Evolutionary conservation across 2,888 invertebrate species (phyloP).

Genomic region (Asteroscopus sphinx): DNA sequence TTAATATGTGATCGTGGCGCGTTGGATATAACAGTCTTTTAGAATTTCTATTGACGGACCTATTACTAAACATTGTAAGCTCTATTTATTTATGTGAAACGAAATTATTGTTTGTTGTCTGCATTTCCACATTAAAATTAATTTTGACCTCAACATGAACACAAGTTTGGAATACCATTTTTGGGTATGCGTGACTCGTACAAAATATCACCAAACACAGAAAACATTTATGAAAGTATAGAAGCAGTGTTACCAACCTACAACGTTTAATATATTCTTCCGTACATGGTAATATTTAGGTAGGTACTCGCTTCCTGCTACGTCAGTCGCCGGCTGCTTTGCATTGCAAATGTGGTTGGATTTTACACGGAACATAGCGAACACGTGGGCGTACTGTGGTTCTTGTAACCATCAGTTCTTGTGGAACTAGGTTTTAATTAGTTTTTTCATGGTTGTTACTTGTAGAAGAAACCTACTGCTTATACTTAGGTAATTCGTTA

Average conservation of each 20-base stretch:
- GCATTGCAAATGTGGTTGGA: constrained; percentile 79
- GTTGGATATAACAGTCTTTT: too few relatives aligned
- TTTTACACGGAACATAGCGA: constrained; percentile 80
- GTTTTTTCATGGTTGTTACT: constrained; percentile 28
- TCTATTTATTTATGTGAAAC: too few relatives aligned
- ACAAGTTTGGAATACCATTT: neutral
- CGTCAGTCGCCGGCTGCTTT: constrained; percentile 73
- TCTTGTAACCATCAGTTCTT: constrained; percentile 25
- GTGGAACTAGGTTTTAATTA: constrained; percentile 38
- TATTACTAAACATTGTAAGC: too few relatives aligned
- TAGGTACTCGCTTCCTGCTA: constrained; percentile 78
- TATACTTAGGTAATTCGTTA: neutral
- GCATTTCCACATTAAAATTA: too few relatives aligned
- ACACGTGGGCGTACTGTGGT: constrained; percentile 42
- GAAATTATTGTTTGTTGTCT: too few relatives aligned
- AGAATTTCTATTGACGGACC: too few relatives aligned
- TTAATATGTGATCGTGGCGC: too few relatives aligned
- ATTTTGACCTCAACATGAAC: neutral
- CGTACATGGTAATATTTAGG: constrained; percentile 61
- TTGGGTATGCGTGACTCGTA: neutral
- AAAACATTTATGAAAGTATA: neutral
- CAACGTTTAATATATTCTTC: constrained; percentile 54
- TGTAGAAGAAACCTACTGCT: neutral
- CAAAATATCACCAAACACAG: neutral
- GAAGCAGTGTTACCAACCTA: constrained; percentile 28